Evolutionary conservation across 2,113 vertebrate species (phyloP).

Genomic region (Ciconia boyciana): DNA sequence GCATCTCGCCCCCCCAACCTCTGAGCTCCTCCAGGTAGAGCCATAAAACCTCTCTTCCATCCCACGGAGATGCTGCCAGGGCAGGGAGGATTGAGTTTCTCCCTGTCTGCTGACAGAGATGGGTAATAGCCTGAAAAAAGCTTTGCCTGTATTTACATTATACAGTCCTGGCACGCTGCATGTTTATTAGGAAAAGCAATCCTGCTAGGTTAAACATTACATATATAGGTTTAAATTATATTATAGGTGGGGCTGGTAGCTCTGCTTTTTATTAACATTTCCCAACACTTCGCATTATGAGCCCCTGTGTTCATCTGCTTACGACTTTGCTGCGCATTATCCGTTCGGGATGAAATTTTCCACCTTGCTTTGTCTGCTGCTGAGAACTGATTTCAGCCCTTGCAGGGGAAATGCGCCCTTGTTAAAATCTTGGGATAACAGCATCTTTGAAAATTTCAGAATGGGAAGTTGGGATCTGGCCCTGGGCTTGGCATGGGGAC

Average conservation of each 20-base stretch:
- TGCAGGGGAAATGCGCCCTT: fast-evolving
- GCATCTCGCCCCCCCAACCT: neutral
- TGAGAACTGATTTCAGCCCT: neutral
- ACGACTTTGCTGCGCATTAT: fast-evolving
- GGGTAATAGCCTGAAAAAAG: neutral
- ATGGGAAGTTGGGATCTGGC: neutral
- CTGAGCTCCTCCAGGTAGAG: neutral
- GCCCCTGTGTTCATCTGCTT: neutral
- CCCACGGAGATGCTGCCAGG: neutral
- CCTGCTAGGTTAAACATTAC: conserved; percentile 31
- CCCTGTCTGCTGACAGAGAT: neutral
- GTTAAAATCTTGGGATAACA: neutral
- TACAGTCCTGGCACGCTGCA: neutral
- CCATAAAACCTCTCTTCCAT: neutral
- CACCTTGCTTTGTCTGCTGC: neutral
- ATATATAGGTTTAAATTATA: conserved; percentile 30
- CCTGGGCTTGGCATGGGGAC: neutral
- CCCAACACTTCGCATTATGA: neutral
- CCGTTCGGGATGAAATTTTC: neutral
- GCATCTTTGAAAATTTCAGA: neutral
- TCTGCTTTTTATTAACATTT: conserved; percentile 32
- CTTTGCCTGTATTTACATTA: conserved; percentile 17
- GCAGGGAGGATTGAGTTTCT: neutral
- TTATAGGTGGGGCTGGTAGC: conserved; percentile 30
- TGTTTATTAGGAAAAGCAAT: conserved; percentile 39